Base-by-base conservation (phyloP, 2,797 vertebrate species). In the Spinibarbus caldwelli region DNA sequence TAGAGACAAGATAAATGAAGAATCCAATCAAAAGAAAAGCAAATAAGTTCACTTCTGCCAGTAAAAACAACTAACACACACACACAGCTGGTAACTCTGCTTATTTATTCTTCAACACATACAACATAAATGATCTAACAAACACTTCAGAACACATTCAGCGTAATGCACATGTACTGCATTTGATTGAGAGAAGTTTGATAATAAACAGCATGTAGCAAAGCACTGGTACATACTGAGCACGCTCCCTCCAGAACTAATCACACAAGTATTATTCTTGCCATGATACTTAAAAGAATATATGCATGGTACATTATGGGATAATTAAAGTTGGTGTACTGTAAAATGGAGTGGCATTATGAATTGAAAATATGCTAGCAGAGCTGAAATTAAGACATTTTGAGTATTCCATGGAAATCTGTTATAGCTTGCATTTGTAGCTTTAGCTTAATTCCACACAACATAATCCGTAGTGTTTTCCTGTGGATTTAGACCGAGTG, bases 91-190 rank as follows among this genome's bases (percentile, higher is more conserved):
- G 15, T 70, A 68, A 75, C n/a, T 85, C 83, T 88, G 68, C 66
- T 75, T 76, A 81, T 97, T 97, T 96, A 97, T 96, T 97, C 93
- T 95, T 95, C 92, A 95, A 96, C 94, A 96, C 95, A 91, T 92
- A 94, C 93, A 94, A 96, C 95, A 95, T 94, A 95, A 95, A 95
- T 93, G 90, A 89, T 92, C 87, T 89, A 73, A 83, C 73, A 88
- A 86, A 89, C 89, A 87, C 21, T 73, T 68, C 11, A 68, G 67
- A 81, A 84, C 86, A 85, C 84, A 91, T 82, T 87, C n/a, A 87
- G 83, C 90, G 80, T 89, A 90, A 64, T 88, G 90, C 92, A 88
- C 75, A 84, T 67, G 49, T 82, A 89, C 67, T 73, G 38, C 77
- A 87, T 59, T 43, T 49, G 71, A 47, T 4, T 77, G 84, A 78